A percentile compares a stretch with the other conserved stretches of the same genome.
phyloP scores from a whole-genome alignment of 1,140 invertebrate genomes.

The Holcopasites calliopsidis region DNA sequence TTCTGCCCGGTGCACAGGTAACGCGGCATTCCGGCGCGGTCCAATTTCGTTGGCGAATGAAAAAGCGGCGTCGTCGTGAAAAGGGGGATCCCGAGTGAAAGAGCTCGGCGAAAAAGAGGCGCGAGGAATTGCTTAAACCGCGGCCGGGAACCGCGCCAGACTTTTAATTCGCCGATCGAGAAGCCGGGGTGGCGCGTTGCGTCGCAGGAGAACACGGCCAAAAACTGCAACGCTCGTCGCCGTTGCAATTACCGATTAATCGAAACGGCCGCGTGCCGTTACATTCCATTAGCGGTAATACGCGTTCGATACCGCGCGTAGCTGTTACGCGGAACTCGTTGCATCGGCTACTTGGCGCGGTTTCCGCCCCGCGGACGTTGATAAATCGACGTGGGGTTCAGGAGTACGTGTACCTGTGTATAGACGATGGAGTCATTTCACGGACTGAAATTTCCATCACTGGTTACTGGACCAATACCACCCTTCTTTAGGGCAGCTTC shows the following conservation, averaged over 20 bases:
- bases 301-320: slow-evolving; percentile 24
- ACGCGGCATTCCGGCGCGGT: neutral
- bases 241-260: slow-evolving; percentile 18
- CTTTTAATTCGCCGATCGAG: neutral
- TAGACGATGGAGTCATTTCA: too few relatives aligned
- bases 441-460: neutral
- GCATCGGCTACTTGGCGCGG: slow-evolving; percentile 23
- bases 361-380: slow-evolving; percentile 24
- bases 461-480: too few relatives aligned
- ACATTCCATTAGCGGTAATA: slow-evolving; percentile 39
- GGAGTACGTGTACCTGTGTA: neutral
- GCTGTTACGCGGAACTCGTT: slow-evolving; percentile 41
- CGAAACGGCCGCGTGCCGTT: neutral
- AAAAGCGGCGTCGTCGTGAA: neutral
- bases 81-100: neutral
- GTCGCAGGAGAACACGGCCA: neutral
- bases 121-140: neutral
- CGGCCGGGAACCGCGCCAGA: neutral
- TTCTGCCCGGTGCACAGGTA: slow-evolving; percentile 2
- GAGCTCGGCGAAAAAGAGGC: too few relatives aligned
- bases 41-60: neutral
- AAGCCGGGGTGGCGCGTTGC: neutral
- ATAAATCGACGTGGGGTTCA: slow-evolving; percentile 11
- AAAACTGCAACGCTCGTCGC: neutral
- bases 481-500: too few relatives aligned